phyloP scores from a whole-genome alignment of 2,888 invertebrate species.

The Chesias legatella region DNA sequence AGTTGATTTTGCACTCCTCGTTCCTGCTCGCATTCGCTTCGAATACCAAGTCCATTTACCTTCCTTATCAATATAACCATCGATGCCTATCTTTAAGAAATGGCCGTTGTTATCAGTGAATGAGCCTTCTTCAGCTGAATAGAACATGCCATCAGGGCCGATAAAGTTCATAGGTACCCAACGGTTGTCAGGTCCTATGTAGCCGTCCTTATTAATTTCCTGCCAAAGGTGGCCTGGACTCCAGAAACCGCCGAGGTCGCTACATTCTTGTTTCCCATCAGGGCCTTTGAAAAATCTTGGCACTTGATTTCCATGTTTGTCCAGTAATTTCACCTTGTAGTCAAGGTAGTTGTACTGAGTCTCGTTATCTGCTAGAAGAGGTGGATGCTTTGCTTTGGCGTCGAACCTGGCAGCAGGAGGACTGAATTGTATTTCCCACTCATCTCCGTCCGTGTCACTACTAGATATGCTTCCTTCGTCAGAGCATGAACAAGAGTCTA shows the following conservation, averaged over 20 bases:
- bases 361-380: slow-evolving; percentile 43
- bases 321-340: slow-evolving; percentile 65
- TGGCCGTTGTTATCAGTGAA: slow-evolving; percentile 53
- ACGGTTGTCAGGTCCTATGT: slow-evolving; percentile 63
- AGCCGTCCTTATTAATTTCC: slow-evolving; percentile 72
- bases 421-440: slow-evolving; percentile 69
- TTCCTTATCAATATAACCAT: slow-evolving; percentile 67
- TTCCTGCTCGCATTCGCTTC: slow-evolving; percentile 29
- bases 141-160: slow-evolving; percentile 66
- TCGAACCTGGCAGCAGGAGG: slow-evolving; percentile 65
- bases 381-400: slow-evolving; percentile 60
- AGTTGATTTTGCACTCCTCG: slow-evolving; percentile 39
- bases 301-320: slow-evolving; percentile 64
- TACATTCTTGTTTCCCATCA: slow-evolving; percentile 66
- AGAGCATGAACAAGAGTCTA: slow-evolving; percentile 71
- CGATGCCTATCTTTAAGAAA: slow-evolving; percentile 56
- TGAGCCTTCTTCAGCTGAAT: slow-evolving; percentile 62
- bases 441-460: slow-evolving; percentile 69
- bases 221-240: slow-evolving; percentile 54
- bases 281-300: slow-evolving; percentile 66
- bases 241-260: slow-evolving; percentile 73
- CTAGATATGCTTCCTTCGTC: slow-evolving; percentile 55
- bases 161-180: slow-evolving; percentile 68
- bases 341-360: slow-evolving; percentile 65
- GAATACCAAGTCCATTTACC: slow-evolving; percentile 65